Percentiles rank a stretch among this genome's conserved stretches.
Evolutionary conservation across 2,797 vertebrate genomes (phyloP).

Genomic region (Paedocypris micromegethes): DNA sequence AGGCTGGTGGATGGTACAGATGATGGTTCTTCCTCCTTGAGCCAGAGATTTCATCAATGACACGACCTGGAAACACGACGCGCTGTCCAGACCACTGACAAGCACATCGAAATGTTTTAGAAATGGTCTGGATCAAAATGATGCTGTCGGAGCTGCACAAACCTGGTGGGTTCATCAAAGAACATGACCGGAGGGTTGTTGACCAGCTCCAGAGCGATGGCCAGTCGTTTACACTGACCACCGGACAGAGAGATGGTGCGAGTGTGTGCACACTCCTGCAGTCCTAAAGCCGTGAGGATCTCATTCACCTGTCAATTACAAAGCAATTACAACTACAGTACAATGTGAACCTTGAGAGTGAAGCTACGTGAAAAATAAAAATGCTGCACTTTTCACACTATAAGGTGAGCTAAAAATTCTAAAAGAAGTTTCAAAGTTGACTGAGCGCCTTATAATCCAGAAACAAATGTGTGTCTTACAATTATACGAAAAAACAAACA

Average conservation of each 20-base stretch:
- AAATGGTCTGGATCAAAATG: background rate
- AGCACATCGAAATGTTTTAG: background rate
- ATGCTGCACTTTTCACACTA: no score
- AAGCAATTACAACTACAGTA: no score
- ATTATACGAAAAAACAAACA: no score
- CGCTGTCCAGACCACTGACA: constrained; percentile 87
- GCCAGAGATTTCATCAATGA: constrained; percentile 94
- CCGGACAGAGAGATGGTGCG: constrained; percentile 87
- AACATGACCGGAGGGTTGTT: constrained; percentile 99
- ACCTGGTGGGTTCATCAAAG: constrained; percentile 99
- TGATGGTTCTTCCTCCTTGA: constrained; percentile 92
- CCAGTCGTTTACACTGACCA: constrained; percentile 92
- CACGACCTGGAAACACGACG: constrained; percentile 96
- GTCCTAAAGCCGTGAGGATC: constrained; percentile 92
- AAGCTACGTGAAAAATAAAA: no score
- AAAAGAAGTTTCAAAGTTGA: no score
- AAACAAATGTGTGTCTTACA: no score
- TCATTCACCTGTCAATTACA: constrained; percentile 71
- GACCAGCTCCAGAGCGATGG: constrained; percentile 93
- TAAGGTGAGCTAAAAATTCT: no score
- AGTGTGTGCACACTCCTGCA: constrained; percentile 87
- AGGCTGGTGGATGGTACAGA: constrained; percentile 98
- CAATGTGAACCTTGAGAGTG: no score
- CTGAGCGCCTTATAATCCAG: no score
- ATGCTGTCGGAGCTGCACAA: background rate